Evolutionary conservation across 1,140 invertebrate species (phyloP).

Genomic region (Tetragonula clypearis): DNA sequence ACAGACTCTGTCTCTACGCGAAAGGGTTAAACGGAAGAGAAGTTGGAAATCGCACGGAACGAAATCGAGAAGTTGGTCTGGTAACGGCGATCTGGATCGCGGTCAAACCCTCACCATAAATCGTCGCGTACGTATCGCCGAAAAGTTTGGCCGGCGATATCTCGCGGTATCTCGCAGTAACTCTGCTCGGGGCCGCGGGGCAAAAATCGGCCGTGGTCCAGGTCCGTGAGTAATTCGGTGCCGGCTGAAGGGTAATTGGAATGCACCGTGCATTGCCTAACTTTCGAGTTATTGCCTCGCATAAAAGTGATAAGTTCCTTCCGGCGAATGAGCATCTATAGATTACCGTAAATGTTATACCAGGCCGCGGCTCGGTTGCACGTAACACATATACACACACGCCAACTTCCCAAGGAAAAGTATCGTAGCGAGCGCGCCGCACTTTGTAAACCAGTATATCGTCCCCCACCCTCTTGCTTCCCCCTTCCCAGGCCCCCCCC

Average conservation of each 20-base stretch:
- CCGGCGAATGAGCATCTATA: conserved; percentile 63
- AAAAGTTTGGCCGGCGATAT: conserved; percentile 4
- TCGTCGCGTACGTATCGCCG: neutral
- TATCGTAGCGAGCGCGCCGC: conserved; percentile 22
- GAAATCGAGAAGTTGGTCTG: no score
- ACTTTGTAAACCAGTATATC: conserved; percentile 64
- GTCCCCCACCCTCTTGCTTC: conserved; percentile 49
- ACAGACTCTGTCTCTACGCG: no score
- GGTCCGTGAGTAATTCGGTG: conserved; percentile 34
- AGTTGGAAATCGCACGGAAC: no score
- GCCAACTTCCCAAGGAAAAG: conserved; percentile 58
- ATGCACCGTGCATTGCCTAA: conserved; percentile 50
- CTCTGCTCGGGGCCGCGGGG: neutral
- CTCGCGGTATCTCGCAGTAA: conserved; percentile 19
- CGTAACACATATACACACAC: neutral
- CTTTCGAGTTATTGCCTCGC: conserved; percentile 43
- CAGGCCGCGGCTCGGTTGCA: neutral
- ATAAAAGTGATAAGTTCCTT: conserved; percentile 60
- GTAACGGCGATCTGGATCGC: conserved; percentile 10
- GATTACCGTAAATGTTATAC: conserved; percentile 60
- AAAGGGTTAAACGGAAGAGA: no score
- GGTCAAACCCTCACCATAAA: conserved; percentile 33
- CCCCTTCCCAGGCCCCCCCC: conserved; percentile 49
- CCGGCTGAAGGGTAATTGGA: conserved; percentile 41
- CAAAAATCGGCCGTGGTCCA: conserved; percentile 15